A percentile compares a stretch with the other conserved stretches of the same genome.
These are phyloP conservation scores for Drosophila lacicola DNA, from an alignment of 2,888 invertebrate species.

Conservation along the genomic window DNA sequence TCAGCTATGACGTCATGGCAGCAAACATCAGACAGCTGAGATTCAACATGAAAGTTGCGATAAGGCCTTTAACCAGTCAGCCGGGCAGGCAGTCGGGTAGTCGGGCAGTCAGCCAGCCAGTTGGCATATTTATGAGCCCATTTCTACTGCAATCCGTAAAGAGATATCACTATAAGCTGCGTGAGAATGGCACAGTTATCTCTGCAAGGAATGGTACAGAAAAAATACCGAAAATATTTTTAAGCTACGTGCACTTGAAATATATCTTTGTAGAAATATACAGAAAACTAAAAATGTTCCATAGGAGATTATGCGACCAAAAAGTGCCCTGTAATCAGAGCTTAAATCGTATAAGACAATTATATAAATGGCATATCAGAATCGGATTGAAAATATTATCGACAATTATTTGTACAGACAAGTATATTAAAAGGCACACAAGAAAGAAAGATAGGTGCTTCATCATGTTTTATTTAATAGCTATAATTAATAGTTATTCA, in stretches of 20 bases:
- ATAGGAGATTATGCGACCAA: neutral
- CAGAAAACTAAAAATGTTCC: neutral
- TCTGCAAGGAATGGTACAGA: slow-evolving; percentile 21
- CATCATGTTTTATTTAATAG: too few relatives aligned
- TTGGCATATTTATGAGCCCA: slow-evolving; percentile 69
- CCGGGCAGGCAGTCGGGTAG: slow-evolving; percentile 36
- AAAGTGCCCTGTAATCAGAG: slow-evolving; percentile 4
- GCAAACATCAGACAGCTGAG: slow-evolving; percentile 30
- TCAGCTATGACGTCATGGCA: slow-evolving; percentile 61
- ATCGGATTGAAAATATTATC: too few relatives aligned
- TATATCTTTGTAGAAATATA: slow-evolving; percentile 11
- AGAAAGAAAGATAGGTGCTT: too few relatives aligned
- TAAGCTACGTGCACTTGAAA: slow-evolving; percentile 19
- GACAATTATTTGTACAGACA: too few relatives aligned
- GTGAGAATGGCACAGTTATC: slow-evolving; percentile 74
- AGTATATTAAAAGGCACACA: too few relatives aligned
- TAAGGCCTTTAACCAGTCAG: slow-evolving; percentile 42
- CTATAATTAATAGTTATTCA: too few relatives aligned
- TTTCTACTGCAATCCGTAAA: slow-evolving; percentile 60
- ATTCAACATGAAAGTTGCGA: slow-evolving; percentile 36
- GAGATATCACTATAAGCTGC: slow-evolving; percentile 59
- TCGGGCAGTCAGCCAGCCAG: slow-evolving; percentile 45
- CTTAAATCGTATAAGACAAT: neutral
- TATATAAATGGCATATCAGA: too few relatives aligned
- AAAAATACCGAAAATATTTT: slow-evolving; percentile 25